Evolutionary conservation across 2,797 vertebrate species (phyloP).

Genomic region (Microhierax caerulescens): DNA sequence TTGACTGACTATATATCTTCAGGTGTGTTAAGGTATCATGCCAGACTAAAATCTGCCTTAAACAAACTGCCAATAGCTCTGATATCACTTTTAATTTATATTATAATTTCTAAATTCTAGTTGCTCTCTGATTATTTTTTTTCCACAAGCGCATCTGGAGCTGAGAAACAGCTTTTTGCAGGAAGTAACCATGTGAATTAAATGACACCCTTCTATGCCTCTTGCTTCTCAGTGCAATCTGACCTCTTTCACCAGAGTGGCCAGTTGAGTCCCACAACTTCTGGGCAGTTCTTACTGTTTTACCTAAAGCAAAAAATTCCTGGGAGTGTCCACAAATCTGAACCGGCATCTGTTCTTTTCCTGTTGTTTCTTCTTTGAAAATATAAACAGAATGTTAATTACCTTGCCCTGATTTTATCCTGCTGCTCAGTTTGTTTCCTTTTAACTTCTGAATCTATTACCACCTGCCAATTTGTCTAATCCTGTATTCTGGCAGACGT

Average conservation of each 20-base stretch:
- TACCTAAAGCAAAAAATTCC: conserved; percentile 59
- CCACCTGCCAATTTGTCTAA: conserved; percentile 65
- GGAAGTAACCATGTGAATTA: neutral
- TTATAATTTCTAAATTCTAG: conserved; percentile 59
- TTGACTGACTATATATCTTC: conserved; percentile 12
- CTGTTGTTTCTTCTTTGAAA: conserved; percentile 67
- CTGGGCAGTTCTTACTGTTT: conserved; percentile 24
- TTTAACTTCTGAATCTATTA: conserved; percentile 67
- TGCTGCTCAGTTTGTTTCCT: conserved; percentile 61
- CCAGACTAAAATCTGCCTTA: conserved; percentile 58
- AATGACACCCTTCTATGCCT: neutral
- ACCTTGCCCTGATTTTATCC: conserved; percentile 61
- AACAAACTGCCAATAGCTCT: conserved; percentile 58
- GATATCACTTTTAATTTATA: conserved; percentile 68
- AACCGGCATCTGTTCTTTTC: conserved; percentile 53
- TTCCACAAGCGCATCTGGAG: neutral
- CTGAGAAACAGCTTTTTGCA: neutral
- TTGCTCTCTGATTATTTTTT: neutral
- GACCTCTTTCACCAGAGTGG: neutral
- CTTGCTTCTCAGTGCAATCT: neutral
- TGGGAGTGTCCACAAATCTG: conserved; percentile 47
- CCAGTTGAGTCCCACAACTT: neutral
- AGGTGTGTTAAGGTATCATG: conserved; percentile 19
- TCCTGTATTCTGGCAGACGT: conserved; percentile 54
- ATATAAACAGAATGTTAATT: conserved; percentile 69